phyloP scores from a whole-genome alignment of 2,113 vertebrate species.

The Chiloscyllium plagiosum region DNA sequence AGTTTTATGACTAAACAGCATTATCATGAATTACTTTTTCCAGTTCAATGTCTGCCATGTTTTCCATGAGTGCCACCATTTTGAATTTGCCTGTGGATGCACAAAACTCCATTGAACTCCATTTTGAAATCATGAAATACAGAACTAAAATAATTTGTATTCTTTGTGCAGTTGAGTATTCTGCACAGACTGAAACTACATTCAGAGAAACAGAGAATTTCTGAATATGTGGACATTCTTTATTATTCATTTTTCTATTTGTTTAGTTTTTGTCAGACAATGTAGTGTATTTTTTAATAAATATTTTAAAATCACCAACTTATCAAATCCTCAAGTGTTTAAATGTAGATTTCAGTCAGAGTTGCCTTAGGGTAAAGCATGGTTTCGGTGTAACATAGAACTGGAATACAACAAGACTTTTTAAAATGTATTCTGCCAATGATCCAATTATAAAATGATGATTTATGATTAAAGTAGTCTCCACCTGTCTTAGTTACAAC shows the following conservation, averaged over 20 bases:
- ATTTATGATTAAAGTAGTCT: not conserved
- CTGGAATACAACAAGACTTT: not conserved
- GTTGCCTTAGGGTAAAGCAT: not conserved
- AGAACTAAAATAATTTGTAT: not conserved
- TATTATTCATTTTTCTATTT: not conserved
- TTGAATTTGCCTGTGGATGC: not conserved
- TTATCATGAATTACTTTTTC: not conserved
- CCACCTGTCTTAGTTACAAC: not conserved
- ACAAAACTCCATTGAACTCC: not conserved
- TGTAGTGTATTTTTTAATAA: slow-evolving; percentile 6
- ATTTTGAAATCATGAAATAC: not conserved
- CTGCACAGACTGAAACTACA: not conserved
- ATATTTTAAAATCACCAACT: not conserved
- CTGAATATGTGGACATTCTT: not conserved
- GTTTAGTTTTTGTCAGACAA: not conserved
- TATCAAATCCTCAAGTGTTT: slow-evolving; percentile 9
- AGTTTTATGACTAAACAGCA: not conserved
- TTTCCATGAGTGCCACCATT: not conserved
- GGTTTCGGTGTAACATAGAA: not conserved
- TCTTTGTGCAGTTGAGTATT: not conserved
- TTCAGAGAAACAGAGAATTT: not conserved
- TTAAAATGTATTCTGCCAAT: not conserved
- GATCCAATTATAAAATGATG: not conserved
- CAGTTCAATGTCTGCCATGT: not conserved
- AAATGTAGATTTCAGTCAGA: slow-evolving; percentile 12